phyloP scores from a whole-genome alignment of 2,888 invertebrate genomes.

The Phragmatobia fuliginosa region DNA sequence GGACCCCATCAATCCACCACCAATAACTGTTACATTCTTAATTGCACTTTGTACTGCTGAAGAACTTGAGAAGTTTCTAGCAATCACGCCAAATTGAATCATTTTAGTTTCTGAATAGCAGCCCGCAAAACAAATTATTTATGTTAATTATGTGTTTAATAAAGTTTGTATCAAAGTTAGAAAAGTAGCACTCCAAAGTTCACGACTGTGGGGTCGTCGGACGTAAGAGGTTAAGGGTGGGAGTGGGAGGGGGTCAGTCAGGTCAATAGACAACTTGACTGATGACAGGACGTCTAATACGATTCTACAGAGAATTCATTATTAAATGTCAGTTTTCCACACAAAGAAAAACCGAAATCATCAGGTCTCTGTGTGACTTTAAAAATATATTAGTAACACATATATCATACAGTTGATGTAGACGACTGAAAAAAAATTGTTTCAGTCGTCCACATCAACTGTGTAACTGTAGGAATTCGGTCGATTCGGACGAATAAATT shows the following conservation, averaged over 20 bases:
- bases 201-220: conserved; percentile 21
- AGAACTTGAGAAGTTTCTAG: conserved; percentile 77
- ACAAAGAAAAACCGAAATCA: not conserved
- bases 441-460: too few relatives aligned
- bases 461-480: too few relatives aligned
- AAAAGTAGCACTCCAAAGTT: conserved; percentile 53
- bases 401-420: not conserved
- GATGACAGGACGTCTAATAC: not conserved
- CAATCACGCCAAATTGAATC: conserved; percentile 71
- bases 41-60: conserved; percentile 84
- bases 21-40: conserved; percentile 93
- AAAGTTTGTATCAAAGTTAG: conserved; percentile 39
- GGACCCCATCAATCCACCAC: conserved; percentile 96
- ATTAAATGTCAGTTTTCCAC: too few relatives aligned
- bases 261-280: not conserved
- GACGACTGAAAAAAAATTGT: not conserved
- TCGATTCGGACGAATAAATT: too few relatives aligned
- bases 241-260: not conserved
- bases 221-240: not conserved
- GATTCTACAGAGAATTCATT: not conserved
- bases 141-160: conserved; percentile 21
- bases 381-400: too few relatives aligned
- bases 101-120: conserved; percentile 53
- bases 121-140: conserved; percentile 19
- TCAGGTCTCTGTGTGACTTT: not conserved